phyloP scores from a whole-genome alignment of 2,113 vertebrate genomes.

The Misgurnus mizolepis region DNA sequence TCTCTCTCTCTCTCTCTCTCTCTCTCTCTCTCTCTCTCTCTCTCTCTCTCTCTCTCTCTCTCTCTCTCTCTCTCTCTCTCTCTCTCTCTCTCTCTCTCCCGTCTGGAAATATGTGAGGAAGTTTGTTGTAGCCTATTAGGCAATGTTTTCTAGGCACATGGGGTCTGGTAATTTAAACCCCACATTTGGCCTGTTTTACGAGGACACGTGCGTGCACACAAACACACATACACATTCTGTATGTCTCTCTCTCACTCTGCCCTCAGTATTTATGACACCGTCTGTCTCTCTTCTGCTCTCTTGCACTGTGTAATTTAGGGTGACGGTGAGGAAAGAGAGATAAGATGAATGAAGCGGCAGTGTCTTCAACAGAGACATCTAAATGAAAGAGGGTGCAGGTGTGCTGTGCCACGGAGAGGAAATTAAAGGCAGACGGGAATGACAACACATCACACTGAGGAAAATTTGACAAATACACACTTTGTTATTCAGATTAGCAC shows the following conservation, averaged over 20 bases:
- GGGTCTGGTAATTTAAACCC: constrained; percentile 32
- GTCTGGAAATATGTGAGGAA: constrained; percentile 32
- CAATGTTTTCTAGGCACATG: constrained; percentile 24
- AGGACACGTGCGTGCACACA: background rate
- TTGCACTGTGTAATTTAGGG: constrained; percentile 40
- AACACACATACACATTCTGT: background rate
- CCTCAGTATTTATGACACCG: constrained; percentile 40
- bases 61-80: too few species aligned
- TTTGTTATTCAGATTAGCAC: constrained; percentile 36
- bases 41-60: too few species aligned
- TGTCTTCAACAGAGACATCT: constrained; percentile 36
- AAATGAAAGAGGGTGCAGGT: constrained; percentile 39
- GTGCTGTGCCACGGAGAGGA: constrained; percentile 9
- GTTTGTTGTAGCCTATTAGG: constrained; percentile 8
- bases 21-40: too few species aligned
- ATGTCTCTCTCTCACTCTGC: background rate
- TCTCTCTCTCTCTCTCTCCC: background rate
- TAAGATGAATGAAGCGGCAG: constrained; percentile 36
- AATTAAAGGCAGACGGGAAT: constrained; percentile 23
- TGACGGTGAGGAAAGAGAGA: constrained; percentile 38
- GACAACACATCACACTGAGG: constrained; percentile 23
- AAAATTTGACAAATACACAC: constrained; percentile 31
- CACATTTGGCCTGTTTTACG: constrained; percentile 20
- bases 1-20: too few species aligned
- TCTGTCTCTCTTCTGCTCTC: constrained; percentile 18